phyloP scores from a whole-genome alignment of 2,113 vertebrate species.

The Halcyon malimbica region DNA sequence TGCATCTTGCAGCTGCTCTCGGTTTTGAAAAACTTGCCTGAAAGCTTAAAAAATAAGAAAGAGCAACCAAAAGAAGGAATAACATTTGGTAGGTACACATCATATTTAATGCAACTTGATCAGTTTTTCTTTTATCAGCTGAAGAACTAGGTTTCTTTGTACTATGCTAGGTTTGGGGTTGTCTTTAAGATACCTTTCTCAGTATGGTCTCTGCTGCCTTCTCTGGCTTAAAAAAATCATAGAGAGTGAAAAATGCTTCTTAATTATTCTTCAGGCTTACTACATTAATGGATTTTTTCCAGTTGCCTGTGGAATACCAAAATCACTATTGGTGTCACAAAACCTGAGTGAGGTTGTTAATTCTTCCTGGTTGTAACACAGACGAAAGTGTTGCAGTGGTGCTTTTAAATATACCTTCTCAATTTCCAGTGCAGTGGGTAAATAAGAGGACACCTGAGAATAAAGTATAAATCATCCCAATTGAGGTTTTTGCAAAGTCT shows the following conservation, averaged over 20 bases:
- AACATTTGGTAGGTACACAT: constrained; percentile 83
- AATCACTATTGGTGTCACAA: neutral
- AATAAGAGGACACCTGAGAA: neutral
- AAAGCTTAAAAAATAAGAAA: constrained; percentile 77
- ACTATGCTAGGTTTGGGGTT: neutral
- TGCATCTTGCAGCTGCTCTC: constrained; percentile 83
- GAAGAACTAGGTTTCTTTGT: neutral
- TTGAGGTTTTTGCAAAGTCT: neutral
- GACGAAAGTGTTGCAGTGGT: neutral
- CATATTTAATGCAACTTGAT: neutral
- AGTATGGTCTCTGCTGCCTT: neutral
- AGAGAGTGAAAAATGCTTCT: neutral
- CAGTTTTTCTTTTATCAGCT: neutral
- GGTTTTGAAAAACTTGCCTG: constrained; percentile 85
- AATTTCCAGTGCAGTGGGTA: neutral
- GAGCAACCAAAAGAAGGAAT: constrained; percentile 84
- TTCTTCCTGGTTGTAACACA: neutral
- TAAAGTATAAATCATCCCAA: neutral
- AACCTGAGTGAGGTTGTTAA: neutral
- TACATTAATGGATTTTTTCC: neutral
- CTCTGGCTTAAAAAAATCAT: neutral
- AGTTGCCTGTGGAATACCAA: neutral
- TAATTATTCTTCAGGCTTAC: neutral
- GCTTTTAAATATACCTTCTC: neutral
- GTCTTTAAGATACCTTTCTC: neutral